These are phyloP conservation scores for Pogonomyrmex barbatus DNA, from an alignment of 1,140 invertebrate species.

Conservation along the genomic window DNA sequence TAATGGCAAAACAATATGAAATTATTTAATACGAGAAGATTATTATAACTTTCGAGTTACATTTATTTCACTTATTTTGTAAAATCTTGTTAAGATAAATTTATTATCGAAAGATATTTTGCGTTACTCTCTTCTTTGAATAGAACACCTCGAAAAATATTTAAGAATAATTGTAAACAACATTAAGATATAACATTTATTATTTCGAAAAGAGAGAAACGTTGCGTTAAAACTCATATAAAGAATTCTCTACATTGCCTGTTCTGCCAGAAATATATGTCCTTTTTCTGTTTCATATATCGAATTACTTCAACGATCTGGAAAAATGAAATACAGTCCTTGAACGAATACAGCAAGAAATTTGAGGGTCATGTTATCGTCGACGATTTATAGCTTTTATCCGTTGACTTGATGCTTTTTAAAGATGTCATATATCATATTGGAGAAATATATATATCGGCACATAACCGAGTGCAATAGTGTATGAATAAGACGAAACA, in stretches of 20 bases:
- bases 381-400: conserved; percentile 39
- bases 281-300: conserved; percentile 38
- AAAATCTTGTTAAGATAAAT: neutral
- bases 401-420: neutral
- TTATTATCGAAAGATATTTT: neutral
- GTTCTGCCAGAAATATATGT: conserved; percentile 31
- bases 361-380: conserved; percentile 30
- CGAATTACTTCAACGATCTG: conserved; percentile 56
- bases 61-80: neutral
- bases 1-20: neutral
- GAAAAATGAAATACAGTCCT: conserved; percentile 53
- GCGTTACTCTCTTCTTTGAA: neutral
- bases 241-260: neutral
- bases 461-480: neutral
- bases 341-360: conserved; percentile 29
- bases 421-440: neutral
- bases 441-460: neutral
- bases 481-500: neutral
- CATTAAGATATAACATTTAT: conserved; percentile 15
- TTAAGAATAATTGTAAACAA: conserved; percentile 16
- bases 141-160: neutral
- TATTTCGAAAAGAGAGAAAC: neutral
- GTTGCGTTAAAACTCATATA: conserved; percentile 18
- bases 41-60: neutral
- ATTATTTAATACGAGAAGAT: neutral